A percentile compares a stretch with the other conserved stretches of the same genome.
Evolutionary conservation across 2,113 vertebrate genomes (phyloP).

Genomic region (Cyprinodon brontotheroides): DNA sequence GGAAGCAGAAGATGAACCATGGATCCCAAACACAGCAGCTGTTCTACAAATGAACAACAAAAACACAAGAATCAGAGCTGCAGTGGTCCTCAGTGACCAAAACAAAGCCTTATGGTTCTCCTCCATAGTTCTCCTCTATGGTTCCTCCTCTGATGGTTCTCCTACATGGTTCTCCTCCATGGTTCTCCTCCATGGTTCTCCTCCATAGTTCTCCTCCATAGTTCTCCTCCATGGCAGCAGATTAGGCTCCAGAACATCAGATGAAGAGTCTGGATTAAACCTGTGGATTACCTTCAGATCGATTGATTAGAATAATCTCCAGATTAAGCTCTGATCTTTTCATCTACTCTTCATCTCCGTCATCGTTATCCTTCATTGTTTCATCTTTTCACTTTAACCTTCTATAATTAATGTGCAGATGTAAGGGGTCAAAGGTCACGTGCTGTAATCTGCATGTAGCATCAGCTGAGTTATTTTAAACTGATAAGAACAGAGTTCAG

Average conservation of each 20-base stretch:
- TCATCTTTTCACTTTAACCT: constrained; percentile 31
- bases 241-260: constrained; percentile 16
- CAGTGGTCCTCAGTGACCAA: too few relatives aligned
- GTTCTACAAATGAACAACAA: too few relatives aligned
- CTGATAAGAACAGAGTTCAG: background rate
- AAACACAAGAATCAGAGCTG: too few relatives aligned
- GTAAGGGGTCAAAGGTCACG: background rate
- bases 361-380: background rate
- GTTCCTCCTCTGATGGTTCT: too few relatives aligned
- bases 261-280: constrained; percentile 16
- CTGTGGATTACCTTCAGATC: constrained; percentile 37
- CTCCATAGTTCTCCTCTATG: too few relatives aligned
- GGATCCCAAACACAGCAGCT: too few relatives aligned
- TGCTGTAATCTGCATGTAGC: background rate
- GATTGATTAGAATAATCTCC: constrained; percentile 67
- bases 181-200: too few relatives aligned
- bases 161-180: too few relatives aligned
- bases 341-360: constrained; percentile 39
- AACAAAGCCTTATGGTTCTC: too few relatives aligned
- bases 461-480: background rate
- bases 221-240: too few relatives aligned
- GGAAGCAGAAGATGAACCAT: too few relatives aligned
- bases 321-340: constrained; percentile 66
- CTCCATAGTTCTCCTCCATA: too few relatives aligned
- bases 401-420: constrained; percentile 26